phyloP scores from a whole-genome alignment of 2,888 invertebrate genomes.

The Papilio demoleus region DNA sequence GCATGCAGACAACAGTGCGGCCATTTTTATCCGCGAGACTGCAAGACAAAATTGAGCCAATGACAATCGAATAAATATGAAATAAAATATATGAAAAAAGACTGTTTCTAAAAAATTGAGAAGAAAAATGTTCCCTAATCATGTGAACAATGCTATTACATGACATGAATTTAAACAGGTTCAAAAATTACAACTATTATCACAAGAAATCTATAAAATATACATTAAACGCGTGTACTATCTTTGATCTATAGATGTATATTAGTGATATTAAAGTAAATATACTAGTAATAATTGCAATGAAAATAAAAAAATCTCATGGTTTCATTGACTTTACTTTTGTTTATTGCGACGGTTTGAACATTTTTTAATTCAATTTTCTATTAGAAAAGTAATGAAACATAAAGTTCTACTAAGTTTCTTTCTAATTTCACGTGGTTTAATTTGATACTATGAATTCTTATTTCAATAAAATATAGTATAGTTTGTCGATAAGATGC shows the following conservation, averaged over 20 bases:
- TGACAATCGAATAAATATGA: conserved; percentile 46
- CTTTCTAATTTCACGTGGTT: conserved; percentile 10
- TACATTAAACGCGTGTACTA: neutral
- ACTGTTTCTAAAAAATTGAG: neutral
- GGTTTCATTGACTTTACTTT: too few relatives aligned
- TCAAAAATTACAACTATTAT: neutral
- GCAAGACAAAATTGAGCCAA: conserved; percentile 55
- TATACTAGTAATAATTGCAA: too few relatives aligned
- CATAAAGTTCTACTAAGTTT: neutral
- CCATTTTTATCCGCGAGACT: conserved; percentile 82
- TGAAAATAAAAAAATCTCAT: neutral
- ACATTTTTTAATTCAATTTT: conserved; percentile 2
- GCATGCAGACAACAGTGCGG: conserved; percentile 73
- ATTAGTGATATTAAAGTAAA: too few relatives aligned
- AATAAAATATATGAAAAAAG: too few relatives aligned
- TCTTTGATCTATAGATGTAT: neutral
- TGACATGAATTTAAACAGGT: neutral
- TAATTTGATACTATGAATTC: neutral
- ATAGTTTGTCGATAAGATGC: neutral
- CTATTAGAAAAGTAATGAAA: neutral
- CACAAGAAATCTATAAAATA: too few relatives aligned
- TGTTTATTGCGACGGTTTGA: too few relatives aligned
- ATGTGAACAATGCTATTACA: neutral
- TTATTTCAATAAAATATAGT: neutral
- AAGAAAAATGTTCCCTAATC: neutral